A percentile compares a stretch with the other conserved stretches of the same genome.
phyloP scores from a whole-genome alignment of 1,140 invertebrate species.

The Phymorhynchus buccinoides region DNA sequence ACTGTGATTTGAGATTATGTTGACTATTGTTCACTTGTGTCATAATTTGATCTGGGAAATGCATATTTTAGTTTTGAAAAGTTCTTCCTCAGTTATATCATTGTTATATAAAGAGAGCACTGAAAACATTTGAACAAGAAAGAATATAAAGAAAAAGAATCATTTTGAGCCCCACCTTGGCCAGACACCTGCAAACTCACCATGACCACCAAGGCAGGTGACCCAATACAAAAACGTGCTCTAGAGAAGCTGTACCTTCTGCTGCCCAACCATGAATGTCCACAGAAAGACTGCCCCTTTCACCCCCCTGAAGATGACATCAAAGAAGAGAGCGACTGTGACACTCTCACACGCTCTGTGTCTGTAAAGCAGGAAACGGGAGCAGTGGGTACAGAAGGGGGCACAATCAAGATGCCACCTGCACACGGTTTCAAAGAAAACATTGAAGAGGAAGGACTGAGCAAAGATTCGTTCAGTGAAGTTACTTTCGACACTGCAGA shows the following conservation, averaged over 20 bases:
- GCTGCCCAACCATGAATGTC: slow-evolving; percentile 51
- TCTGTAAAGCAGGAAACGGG: slow-evolving; percentile 40
- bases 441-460: background rate
- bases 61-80: no score
- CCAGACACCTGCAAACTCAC: no score
- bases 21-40: no score
- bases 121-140: no score
- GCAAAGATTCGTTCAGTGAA: slow-evolving; percentile 32
- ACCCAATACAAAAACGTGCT: slow-evolving; percentile 10
- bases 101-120: no score
- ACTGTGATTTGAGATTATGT: no score
- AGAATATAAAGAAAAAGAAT: no score
- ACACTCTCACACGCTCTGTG: slow-evolving; percentile 35
- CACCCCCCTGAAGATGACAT: slow-evolving; percentile 44
- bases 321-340: slow-evolving; percentile 29
- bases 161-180: no score
- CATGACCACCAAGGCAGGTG: background rate
- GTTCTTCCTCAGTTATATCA: no score
- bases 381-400: slow-evolving; percentile 15
- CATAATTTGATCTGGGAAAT: no score
- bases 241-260: slow-evolving; percentile 45
- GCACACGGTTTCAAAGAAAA: background rate
- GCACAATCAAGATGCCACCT: slow-evolving; percentile 21
- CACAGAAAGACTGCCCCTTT: slow-evolving; percentile 48
- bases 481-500: slow-evolving; percentile 37